Conservation (phyloP, 2,113 vertebrate genomes). For the Hipposideros armiger region DNA sequence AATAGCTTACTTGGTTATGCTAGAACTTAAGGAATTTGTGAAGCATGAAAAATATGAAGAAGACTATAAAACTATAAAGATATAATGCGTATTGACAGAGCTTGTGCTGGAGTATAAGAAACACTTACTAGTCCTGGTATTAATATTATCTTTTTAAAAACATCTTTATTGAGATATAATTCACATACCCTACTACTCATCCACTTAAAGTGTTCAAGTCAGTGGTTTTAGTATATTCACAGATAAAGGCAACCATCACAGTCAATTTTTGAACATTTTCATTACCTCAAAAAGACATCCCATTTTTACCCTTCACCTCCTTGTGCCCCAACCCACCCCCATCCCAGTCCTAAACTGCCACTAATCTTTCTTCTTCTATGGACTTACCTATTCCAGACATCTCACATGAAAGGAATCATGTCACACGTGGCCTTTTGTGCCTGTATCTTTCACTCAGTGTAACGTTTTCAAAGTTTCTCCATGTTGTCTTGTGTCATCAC, state of each 20-base stretch:
- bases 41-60: neutral
- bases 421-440: fast-evolving
- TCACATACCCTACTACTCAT: neutral
- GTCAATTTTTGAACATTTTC: neutral
- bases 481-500: fast-evolving
- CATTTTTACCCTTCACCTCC: fast-evolving
- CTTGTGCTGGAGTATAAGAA: neutral
- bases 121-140: neutral
- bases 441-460: neutral
- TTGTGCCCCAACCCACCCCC: fast-evolving
- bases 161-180: neutral
- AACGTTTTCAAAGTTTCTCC: neutral
- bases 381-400: neutral
- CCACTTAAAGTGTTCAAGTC: neutral
- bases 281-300: neutral
- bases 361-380: neutral
- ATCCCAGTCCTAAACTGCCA: fast-evolving
- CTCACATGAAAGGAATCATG: no score
- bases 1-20: neutral
- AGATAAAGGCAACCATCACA: fast-evolving
- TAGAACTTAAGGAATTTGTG: neutral
- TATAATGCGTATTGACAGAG: no score
- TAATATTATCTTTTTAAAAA: neutral
- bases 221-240: neutral
- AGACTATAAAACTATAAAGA: neutral